Base-by-base conservation (phyloP, 2,888 invertebrate species). In the Xestia ashworthii region DNA sequence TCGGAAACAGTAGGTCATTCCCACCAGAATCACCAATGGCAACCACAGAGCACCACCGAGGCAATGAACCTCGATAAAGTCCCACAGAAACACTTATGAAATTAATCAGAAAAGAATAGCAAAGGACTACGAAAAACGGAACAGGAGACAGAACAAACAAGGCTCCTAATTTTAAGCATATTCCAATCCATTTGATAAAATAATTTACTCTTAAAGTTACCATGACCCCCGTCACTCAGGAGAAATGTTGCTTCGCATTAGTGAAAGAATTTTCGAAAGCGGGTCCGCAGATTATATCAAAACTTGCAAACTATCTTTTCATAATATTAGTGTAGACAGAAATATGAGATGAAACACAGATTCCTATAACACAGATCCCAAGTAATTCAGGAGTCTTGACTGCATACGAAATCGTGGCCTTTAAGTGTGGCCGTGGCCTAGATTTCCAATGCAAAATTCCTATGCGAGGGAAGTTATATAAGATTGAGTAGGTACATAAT, bases 401-500 rank as follows among this genome's bases (percentile, higher is more conserved):
- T 64, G 62, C 32, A 70, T 76, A 70, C 77, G 3, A 22, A 71
- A 46, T 25, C 64, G 25, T 41, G 53, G 25, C 38, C 71, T 3
- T 46, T 71, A 5, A 4, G 44, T 5, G 14, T 70, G 22, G 25
- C 62, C 62, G 25, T 78, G 77, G 19, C 70, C 50, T 1, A 77
- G 77, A 78, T 77, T 69, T 25, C 14, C 38, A 19, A 46, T 55
- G 77, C 71, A 64, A 77, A 62, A 70, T 77, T 71, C 38, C 44
- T 69, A 62, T 62, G 38, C 53, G 53, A 77, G 53, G 32, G 19
- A 32, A 62, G 25, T 71, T 77, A 77, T 64, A 9, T 71, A 74
- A 58, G 46, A 58, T 58, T 44, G n/a, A 46, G 70, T 71, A 16
- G 44, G 22, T 55, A 38, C 38, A 70, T 70, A 14, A 64, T 53